Evolutionary conservation across 1,140 invertebrate genomes (phyloP), one percentile per base, ranked within the genome.

Genomic region (Spodoptera frugiperda): DNA sequence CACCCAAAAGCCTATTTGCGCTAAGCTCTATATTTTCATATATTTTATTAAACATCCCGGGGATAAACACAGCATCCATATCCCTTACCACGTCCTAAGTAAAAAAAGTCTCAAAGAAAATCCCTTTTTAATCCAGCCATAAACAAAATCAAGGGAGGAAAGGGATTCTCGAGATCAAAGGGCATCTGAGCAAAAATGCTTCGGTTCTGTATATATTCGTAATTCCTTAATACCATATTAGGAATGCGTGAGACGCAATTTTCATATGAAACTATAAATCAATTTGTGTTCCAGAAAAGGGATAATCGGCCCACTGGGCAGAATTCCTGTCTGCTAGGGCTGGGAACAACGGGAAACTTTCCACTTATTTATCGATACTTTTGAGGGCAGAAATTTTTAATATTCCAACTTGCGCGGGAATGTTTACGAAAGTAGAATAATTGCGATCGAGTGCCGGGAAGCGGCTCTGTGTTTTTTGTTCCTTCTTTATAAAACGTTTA

Each of bases 211-310:
- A 73, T 49, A 73, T 48, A 17, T 65, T 65, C 49, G 72, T 75
- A 63, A 75, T 75, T 63, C 59, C 59, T 75, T 75, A 75, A 65
- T 75, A 75, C 72, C 77, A 76, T 78, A 77, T 78, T 81, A 86
- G 55, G 55, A 73, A 73, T 73, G 54, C 55, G 78, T 76, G 78
- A 81, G 77, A 79, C 81, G 80, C 76, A 77, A 85, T 85, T 84
- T 84, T 84, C 78, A 84, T 82, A 83, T 80, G 81, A 79, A 82
- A 81, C 83, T 82, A 84, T 83, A 87, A 89, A 89, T 89, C 84
- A 89, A 83, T 83, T 84, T 80, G 79, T 74, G 67, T 78, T 57
- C 76, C 76, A 48, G 68, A 77, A 73, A 73, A 81, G 79, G 82
- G 80, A 80, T 78, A 77, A 78, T 61, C 76, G 81, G 75, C 61